Evolutionary conservation across 1,140 invertebrate species (phyloP).

Genomic region (Onthophagus taurus): DNA sequence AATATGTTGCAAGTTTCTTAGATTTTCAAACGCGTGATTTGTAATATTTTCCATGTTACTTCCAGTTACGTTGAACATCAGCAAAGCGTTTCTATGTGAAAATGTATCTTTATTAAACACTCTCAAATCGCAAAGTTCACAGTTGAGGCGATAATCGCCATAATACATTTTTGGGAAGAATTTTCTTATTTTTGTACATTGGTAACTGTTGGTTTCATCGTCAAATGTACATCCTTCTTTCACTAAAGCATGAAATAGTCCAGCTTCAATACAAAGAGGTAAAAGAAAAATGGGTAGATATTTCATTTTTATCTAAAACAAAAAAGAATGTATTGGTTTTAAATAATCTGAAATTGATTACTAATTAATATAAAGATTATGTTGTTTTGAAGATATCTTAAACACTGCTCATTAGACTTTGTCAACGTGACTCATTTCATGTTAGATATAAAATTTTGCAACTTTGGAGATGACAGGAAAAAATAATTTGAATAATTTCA

Average conservation of each 20-base stretch:
- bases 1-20: slow-evolving; percentile 25
- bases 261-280: background rate
- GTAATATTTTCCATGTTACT: slow-evolving; percentile 24
- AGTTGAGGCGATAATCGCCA: slow-evolving; percentile 27
- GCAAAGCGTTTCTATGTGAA: slow-evolving; percentile 22
- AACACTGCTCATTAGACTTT: too few relatives aligned
- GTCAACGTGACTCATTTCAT: too few relatives aligned
- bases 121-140: slow-evolving; percentile 23
- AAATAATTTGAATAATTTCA: too few relatives aligned
- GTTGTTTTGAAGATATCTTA: too few relatives aligned
- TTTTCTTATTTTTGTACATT: slow-evolving; percentile 23
- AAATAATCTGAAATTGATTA: too few relatives aligned
- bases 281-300: background rate
- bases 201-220: slow-evolving; percentile 19
- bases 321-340: too few relatives aligned
- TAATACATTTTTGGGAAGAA: slow-evolving; percentile 27
- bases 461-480: too few relatives aligned
- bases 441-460: too few relatives aligned
- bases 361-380: too few relatives aligned
- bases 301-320: too few relatives aligned
- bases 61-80: slow-evolving; percentile 23
- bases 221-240: slow-evolving; percentile 1
- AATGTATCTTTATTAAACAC: slow-evolving; percentile 24
- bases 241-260: background rate
- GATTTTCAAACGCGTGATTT: slow-evolving; percentile 21